Base-by-base conservation (phyloP, 1,140 invertebrate species). In the Nylanderia fulva region DNA sequence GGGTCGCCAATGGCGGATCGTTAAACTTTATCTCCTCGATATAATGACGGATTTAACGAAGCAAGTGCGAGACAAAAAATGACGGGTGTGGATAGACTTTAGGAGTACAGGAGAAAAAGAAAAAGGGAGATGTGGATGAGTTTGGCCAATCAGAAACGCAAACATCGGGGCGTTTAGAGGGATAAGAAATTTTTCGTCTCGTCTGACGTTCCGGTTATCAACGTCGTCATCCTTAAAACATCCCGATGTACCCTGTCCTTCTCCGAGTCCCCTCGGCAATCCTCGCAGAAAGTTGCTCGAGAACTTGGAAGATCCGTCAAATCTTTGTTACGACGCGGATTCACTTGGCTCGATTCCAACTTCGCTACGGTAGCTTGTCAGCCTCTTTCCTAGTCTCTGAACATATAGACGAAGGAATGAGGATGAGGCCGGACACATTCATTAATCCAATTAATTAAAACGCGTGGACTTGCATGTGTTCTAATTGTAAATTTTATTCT, bases 271-370 rank as follows among this genome's bases (percentile, higher is more conserved):
- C 0, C 9, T n/a, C 1, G 11, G 21, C 60, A 69, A 80, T 69
- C 69, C 58, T 86, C 83, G 86, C 89, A 91, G 88, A 88, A 66
- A 90, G 87, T 91, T 91, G 84, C 88, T 33, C n/a, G 69, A 74
- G 84, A 92, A 91, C 88, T 90, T 87, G 39, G 80, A 58, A 88
- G 90, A 92, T 92, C 90, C 89, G 90, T 93, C 91, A 91, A 91
- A 92, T 86, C 86, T 86, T 83, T 13, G 36, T 63, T n/a, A 56
- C 21, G 29, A 27, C 63, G 45, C 36, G n/a, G 87, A 74, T 90
- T 87, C 87, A 93, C 66, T 93, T 93, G 91, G 91, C 90, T 27
- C 42, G 18, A 54, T 45, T 92, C 92, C 90, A 93, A 90, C 71
- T 83, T 88, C 54, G 33, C 76, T 56, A 58, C 54, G 66, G 84